Evolutionary conservation across 1,140 invertebrate genomes (phyloP).

Genomic region (Pseudomyrmex cubaensis): DNA sequence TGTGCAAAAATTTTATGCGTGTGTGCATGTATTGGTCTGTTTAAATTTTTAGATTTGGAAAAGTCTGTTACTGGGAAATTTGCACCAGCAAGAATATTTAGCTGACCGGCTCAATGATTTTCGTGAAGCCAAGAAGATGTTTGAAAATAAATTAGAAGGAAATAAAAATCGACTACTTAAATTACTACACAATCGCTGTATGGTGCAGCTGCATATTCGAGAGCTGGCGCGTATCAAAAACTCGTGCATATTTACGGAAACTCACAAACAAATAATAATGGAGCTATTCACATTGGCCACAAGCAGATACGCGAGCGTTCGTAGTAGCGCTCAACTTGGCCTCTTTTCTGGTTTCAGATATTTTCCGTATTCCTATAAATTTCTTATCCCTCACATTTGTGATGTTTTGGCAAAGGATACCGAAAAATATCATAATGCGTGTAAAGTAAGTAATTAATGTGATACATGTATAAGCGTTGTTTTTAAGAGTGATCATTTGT

Average conservation of each 20-base stretch:
- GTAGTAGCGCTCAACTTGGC: slow-evolving; percentile 88
- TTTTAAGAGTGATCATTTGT: background rate
- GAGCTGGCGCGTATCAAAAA: slow-evolving; percentile 75
- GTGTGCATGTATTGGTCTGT: background rate
- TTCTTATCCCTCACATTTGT: slow-evolving; percentile 87
- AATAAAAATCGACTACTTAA: slow-evolving; percentile 88
- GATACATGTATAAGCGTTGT: background rate
- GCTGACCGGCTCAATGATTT: slow-evolving; percentile 86
- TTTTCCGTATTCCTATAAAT: slow-evolving; percentile 88
- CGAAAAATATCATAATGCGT: slow-evolving; percentile 88
- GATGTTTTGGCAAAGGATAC: slow-evolving; percentile 87
- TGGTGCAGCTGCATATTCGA: slow-evolving; percentile 89
- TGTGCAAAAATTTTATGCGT: background rate
- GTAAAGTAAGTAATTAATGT: slow-evolving; percentile 86
- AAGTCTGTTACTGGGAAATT: slow-evolving; percentile 86
- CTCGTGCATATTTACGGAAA: slow-evolving; percentile 84
- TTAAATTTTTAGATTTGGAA: slow-evolving; percentile 87
- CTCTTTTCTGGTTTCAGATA: slow-evolving; percentile 82
- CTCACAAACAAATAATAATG: slow-evolving; percentile 87
- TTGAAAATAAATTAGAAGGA: slow-evolving; percentile 88
- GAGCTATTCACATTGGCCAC: slow-evolving; percentile 88
- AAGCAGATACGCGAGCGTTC: slow-evolving; percentile 90
- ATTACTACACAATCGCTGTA: slow-evolving; percentile 88
- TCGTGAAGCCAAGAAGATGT: slow-evolving; percentile 86
- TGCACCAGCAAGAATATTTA: slow-evolving; percentile 85